Evolutionary conservation across 1,140 invertebrate species (phyloP).

Genomic region (Cepaea nemoralis): DNA sequence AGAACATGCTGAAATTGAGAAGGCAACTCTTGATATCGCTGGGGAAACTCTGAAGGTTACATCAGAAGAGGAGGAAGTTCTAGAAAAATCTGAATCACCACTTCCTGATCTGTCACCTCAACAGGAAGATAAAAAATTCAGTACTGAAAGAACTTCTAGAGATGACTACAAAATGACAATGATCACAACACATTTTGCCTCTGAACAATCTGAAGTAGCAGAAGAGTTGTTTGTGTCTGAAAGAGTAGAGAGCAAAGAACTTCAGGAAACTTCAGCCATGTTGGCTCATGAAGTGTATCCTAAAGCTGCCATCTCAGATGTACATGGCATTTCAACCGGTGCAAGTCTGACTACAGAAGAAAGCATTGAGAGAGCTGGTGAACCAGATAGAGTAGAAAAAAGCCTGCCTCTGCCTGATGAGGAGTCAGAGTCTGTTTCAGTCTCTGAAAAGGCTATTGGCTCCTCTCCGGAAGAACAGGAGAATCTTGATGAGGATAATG

Average conservation of each 20-base stretch:
- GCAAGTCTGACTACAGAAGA: neutral
- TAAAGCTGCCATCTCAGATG: neutral
- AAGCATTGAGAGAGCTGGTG: neutral
- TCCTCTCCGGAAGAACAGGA: slow-evolving; percentile 30
- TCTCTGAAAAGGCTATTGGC: slow-evolving; percentile 28
- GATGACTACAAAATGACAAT: neutral
- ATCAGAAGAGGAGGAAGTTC: slow-evolving; percentile 32
- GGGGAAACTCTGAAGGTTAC: slow-evolving; percentile 19
- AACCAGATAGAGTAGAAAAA: slow-evolving; percentile 3
- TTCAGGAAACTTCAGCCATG: neutral
- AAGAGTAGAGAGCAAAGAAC: neutral
- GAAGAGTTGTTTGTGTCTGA: neutral
- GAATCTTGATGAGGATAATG: slow-evolving; percentile 42
- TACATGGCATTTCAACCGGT: neutral
- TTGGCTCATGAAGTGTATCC: neutral
- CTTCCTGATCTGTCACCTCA: slow-evolving; percentile 35
- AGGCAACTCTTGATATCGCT: slow-evolving; percentile 15
- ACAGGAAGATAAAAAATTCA: slow-evolving; percentile 4
- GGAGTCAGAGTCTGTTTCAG: slow-evolving; percentile 9
- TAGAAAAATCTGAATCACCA: slow-evolving; percentile 9
- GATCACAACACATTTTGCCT: neutral
- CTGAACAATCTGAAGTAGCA: neutral
- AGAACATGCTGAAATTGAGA: slow-evolving; percentile 15
- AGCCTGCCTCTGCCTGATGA: neutral
- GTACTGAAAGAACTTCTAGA: neutral